These are phyloP conservation scores for Poeciliopsis retropinna DNA, from an alignment of 2,113 vertebrate species.

Conservation along the genomic window DNA sequence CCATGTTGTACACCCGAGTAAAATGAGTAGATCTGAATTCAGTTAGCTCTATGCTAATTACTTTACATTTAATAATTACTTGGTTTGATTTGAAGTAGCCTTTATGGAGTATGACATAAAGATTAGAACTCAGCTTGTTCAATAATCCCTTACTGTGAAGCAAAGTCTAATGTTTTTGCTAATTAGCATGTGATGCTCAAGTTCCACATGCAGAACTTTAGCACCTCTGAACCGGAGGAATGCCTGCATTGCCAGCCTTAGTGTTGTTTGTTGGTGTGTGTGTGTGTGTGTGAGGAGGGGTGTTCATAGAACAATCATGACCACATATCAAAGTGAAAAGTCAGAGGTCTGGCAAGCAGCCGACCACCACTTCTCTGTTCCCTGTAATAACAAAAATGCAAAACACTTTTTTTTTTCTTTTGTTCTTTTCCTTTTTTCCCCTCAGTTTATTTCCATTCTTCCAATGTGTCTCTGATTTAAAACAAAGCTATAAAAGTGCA, in stretches of 20 bases:
- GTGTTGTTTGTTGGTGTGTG: constrained; percentile 63
- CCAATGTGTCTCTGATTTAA: constrained; percentile 33
- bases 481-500: constrained; percentile 50
- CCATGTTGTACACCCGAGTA: too few species aligned
- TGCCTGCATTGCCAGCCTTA: constrained; percentile 27
- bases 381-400: constrained; percentile 41
- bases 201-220: constrained; percentile 63
- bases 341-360: constrained; percentile 40
- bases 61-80: too few species aligned
- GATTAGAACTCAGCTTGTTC: not conserved
- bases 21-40: too few species aligned
- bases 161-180: constrained; percentile 41
- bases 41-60: too few species aligned
- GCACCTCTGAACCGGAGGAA: constrained; percentile 47
- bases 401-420: constrained; percentile 25
- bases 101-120: not conserved
- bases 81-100: not conserved
- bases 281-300: constrained; percentile 27
- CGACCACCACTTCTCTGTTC: constrained; percentile 49
- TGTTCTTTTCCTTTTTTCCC: constrained; percentile 12
- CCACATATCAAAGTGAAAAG: constrained; percentile 63
- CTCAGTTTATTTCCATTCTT: constrained; percentile 48
- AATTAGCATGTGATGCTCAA: constrained; percentile 20
- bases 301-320: constrained; percentile 60
- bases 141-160: not conserved